Base-by-base conservation (phyloP, 2,113 vertebrate species). In the Tachuris rubrigastra region DNA sequence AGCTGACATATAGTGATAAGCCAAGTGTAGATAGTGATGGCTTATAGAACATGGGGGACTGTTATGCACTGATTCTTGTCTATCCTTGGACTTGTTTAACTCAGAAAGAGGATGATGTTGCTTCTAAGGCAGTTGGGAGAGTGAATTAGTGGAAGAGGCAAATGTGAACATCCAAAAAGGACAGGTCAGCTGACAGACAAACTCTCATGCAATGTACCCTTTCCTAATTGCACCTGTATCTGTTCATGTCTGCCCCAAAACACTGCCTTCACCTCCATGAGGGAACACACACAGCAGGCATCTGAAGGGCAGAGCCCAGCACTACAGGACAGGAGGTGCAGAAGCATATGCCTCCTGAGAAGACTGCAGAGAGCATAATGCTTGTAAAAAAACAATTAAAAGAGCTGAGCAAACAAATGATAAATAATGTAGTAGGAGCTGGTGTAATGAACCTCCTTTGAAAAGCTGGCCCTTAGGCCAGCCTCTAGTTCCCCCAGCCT, bases 1-100 rank as follows among this genome's bases (percentile, higher is more conserved):
- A 94, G 44, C 88, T 94, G 88, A 93, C 88, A 96, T 85, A 41
- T 85, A 94, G 81, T 76, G 52, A 95, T 95, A 90, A 94, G 85
- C 65, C 85, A 90, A 90, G 88, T 22, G 49, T 92, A 63, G 68
- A 66, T 81, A 65, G 42, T 75, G 79, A 88, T 87, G 88, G 79
- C 49, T 94, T 33, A 33, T 18, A 63, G 88, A 94, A 75, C 24
- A 56, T 7, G 8, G 60, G 14, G 39, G 63, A 55, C 68, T 68
- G 25, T 69, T 90, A 59, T n/a, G 75, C 13, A 14, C 37, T 81
- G 74, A 49, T 78, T 90, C 49, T 68, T 85, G 63, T 24, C 44
- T 65, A 53, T 82, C 80, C 66, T 79, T 79, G 65, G 49, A 75
- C 49, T n/a, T 86, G 52, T 74, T 80, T 53, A 84, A 37, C 68